Conservation (phyloP, 2,888 invertebrate species). For the Lasioglossum calceatum region DNA sequence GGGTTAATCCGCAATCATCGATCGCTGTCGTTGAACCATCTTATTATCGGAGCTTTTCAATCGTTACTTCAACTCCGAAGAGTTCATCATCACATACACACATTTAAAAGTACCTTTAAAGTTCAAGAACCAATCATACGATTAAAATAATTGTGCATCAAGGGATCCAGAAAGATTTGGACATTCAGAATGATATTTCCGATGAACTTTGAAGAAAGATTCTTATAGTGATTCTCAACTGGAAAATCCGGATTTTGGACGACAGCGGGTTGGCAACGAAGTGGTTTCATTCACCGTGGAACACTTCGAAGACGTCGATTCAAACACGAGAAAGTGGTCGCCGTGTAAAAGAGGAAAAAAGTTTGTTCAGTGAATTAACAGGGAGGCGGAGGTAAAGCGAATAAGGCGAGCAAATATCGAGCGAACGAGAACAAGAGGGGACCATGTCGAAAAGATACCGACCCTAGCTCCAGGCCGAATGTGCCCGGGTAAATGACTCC, state of each 20-base stretch:
- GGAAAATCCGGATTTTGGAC: background rate
- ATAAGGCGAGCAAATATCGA: conserved; percentile 57
- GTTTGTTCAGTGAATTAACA: conserved; percentile 67
- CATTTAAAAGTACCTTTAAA: background rate
- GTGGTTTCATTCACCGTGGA: conserved; percentile 24
- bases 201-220: background rate
- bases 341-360: conserved; percentile 34
- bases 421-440: conserved; percentile 31
- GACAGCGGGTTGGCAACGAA: background rate
- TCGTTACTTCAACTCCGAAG: background rate
- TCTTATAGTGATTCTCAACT: background rate
- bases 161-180: background rate
- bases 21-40: background rate
- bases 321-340: background rate
- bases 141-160: background rate
- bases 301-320: background rate
- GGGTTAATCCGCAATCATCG: background rate
- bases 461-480: conserved; percentile 17
- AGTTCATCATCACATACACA: background rate
- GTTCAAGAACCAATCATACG: background rate
- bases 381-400: conserved; percentile 14
- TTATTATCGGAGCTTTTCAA: background rate
- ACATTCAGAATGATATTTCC: background rate
- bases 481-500: conserved; percentile 50
- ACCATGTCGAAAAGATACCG: conserved; percentile 2